Evolutionary conservation across 1,140 invertebrate genomes (phyloP).

Genomic region (Callitettix versicolor): DNA sequence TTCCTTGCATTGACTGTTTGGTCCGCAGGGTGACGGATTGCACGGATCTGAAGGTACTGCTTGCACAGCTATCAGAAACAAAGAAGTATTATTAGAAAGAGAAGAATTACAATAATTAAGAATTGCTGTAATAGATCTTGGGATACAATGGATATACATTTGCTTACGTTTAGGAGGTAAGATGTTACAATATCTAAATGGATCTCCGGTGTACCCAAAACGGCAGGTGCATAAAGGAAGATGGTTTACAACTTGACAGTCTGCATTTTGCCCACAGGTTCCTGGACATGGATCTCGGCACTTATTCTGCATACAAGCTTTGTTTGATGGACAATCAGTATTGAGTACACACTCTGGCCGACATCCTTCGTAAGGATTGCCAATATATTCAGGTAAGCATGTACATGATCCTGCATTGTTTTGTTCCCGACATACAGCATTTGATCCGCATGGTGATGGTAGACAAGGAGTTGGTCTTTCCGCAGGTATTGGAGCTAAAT

Average conservation of each 20-base stretch:
- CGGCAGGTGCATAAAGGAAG: slow-evolving; percentile 57
- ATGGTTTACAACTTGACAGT: slow-evolving; percentile 61
- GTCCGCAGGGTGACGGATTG: no score
- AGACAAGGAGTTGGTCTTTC: slow-evolving; percentile 40
- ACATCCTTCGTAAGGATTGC: slow-evolving; percentile 44
- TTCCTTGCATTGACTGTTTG: slow-evolving; percentile 41
- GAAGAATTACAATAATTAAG: neutral
- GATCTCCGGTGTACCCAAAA: slow-evolving; percentile 58
- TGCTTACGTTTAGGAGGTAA: slow-evolving; percentile 29
- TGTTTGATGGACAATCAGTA: slow-evolving; percentile 55
- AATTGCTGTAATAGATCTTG: neutral
- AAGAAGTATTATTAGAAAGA: slow-evolving; percentile 28
- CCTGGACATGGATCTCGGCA: slow-evolving; percentile 62
- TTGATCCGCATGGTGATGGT: slow-evolving; percentile 60
- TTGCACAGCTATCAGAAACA: slow-evolving; percentile 29
- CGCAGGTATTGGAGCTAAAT: slow-evolving; percentile 15
- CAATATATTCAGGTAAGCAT: slow-evolving; percentile 43
- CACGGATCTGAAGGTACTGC: slow-evolving; percentile 31
- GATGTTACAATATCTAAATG: slow-evolving; percentile 49
- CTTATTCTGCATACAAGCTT: slow-evolving; percentile 58
- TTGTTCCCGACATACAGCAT: slow-evolving; percentile 54
- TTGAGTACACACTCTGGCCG: slow-evolving; percentile 51
- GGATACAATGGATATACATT: neutral
- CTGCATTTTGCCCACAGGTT: slow-evolving; percentile 51
- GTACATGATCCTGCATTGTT: slow-evolving; percentile 53